A percentile compares a stretch with the other conserved stretches of the same genome.
Evolutionary conservation across 2,113 vertebrate species (phyloP).

Genomic region (Calonectris borealis): DNA sequence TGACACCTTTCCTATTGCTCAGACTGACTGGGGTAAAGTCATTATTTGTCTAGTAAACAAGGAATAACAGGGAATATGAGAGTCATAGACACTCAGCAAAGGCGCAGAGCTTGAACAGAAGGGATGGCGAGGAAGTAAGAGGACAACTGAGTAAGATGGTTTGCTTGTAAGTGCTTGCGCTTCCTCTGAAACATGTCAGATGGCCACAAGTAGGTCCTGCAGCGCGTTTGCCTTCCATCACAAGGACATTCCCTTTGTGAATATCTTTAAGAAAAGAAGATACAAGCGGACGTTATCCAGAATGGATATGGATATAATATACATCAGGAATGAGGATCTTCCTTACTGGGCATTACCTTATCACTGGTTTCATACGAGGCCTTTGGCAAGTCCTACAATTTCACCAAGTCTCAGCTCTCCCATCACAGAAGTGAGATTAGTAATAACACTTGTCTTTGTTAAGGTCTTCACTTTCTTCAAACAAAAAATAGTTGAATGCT

Average conservation of each 20-base stretch:
- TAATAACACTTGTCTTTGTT: background rate
- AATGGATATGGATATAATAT: background rate
- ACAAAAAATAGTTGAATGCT: background rate
- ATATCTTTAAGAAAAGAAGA: background rate
- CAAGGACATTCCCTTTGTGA: background rate
- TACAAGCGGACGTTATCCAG: accelerated
- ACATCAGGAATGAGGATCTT: background rate
- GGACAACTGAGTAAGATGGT: too few relatives aligned
- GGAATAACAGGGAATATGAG: background rate
- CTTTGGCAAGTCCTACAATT: background rate
- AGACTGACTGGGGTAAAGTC: background rate
- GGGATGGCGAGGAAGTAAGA: background rate
- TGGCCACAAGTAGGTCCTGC: background rate
- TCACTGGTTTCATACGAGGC: background rate
- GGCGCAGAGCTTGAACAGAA: background rate
- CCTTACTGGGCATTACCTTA: background rate
- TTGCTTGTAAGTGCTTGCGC: background rate
- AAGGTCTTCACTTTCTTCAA: background rate
- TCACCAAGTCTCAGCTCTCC: background rate
- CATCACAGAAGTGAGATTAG: background rate
- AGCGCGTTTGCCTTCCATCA: background rate
- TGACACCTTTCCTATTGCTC: background rate
- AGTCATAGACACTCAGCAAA: background rate
- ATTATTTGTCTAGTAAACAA: background rate
- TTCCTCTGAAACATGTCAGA: background rate